These are phyloP conservation scores for Psylliodes chrysocephalus DNA, from an alignment of 2,888 invertebrate genomes.

Conservation along the genomic window DNA sequence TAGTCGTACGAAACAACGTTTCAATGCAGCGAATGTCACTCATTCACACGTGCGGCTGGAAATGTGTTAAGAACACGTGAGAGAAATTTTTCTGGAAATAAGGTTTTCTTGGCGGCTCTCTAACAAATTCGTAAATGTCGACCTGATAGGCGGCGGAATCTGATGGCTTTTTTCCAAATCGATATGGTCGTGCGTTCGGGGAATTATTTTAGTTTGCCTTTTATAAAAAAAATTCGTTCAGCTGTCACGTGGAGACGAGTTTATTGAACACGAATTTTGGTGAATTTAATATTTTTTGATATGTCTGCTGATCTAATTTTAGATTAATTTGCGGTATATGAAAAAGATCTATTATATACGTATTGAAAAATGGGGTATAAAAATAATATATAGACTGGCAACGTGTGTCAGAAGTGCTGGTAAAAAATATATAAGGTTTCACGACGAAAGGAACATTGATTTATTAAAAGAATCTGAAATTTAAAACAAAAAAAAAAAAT, in stretches of 20 bases:
- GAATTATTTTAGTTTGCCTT: slow-evolving; percentile 7
- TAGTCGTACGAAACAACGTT: slow-evolving; percentile 16
- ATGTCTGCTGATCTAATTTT: neutral
- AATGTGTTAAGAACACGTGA: slow-evolving; percentile 32
- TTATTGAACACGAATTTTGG: neutral
- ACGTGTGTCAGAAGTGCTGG: too few species aligned
- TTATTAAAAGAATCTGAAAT: too few species aligned
- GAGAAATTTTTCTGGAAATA: slow-evolving; percentile 26
- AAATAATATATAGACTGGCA: too few species aligned
- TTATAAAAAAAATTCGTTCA: slow-evolving; percentile 1
- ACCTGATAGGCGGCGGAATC: slow-evolving; percentile 5
- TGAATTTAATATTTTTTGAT: neutral
- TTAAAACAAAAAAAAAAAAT: too few species aligned
- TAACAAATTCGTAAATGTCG: slow-evolving; percentile 10
- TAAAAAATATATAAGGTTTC: too few species aligned
- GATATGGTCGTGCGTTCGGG: slow-evolving; percentile 3
- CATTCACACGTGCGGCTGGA: slow-evolving; percentile 33
- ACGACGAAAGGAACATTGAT: too few species aligned
- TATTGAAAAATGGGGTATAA: too few species aligned
- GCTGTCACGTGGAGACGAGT: neutral
- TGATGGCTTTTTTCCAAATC: slow-evolving; percentile 1
- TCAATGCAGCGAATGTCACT: slow-evolving; percentile 31
- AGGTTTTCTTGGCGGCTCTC: slow-evolving; percentile 2
- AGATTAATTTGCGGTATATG: too few species aligned
- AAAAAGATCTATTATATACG: too few species aligned